Base-by-base conservation (phyloP, 2,113 vertebrate genomes). In the Amphiprion percula region DNA sequence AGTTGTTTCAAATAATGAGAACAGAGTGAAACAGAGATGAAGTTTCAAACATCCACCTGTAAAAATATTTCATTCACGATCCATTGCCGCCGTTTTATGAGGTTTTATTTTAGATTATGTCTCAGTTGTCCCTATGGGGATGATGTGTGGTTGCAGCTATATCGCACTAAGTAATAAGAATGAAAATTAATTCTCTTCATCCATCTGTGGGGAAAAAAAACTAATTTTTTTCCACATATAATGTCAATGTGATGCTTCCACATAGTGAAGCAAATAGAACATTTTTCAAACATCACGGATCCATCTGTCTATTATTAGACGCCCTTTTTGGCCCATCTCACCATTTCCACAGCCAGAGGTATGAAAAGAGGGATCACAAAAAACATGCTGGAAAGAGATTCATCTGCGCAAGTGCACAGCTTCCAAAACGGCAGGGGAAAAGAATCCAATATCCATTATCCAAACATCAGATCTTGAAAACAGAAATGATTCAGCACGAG, bases 381-480 rank as follows among this genome's bases (percentile, higher is more conserved):
- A 62, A 47, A 62, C 39, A 46, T 24, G 9, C 28, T 47, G 41
- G 54, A 77, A 58, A 54, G 54, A 78, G 58, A 64, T 10, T 33
- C 10, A 28, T 59, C 58, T 2, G 28, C 11, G 33, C 10, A 33
- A 23, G n/a, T 23, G 37, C 37, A 49, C 52, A 44, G 37, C 54
- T 39, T 78, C 37, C 2, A 46, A 53, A 74, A 41, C 24, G 44
- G 60, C 28, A 58, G 41, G 49, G 37, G 1, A 28, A 53, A 56
- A 58, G 61, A 81, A 74, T 59, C 37, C 56, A 69, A 82, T 49
- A 74, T 72, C 44, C 21, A 66, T 76, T n/a, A 79, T 52, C 46
- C 14, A 65, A 77, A 74, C 37, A 71, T 80, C 33, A 56, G 16
- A 76, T 86, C 52, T 37, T 39, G 23, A 82, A 80, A 68, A 54